Percentiles rank a stretch among this genome's conserved stretches.
These are phyloP conservation scores for Mus minutoides DNA, from an alignment of 2,797 vertebrate species.

Conservation along the genomic window DNA sequence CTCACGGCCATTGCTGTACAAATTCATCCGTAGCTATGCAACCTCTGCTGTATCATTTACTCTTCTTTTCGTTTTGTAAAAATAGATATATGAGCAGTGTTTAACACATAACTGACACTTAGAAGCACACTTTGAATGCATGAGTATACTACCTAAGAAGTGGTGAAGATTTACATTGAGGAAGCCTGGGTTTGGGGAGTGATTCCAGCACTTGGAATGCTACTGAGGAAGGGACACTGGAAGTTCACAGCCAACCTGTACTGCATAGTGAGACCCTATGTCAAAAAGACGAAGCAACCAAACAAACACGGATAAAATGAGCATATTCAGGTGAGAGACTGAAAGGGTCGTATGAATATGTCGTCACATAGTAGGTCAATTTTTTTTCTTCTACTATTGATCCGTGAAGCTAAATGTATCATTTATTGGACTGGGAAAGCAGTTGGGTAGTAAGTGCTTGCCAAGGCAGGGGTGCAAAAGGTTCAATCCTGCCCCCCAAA, in stretches of 20 bases:
- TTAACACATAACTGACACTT: background rate
- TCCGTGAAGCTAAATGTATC: background rate
- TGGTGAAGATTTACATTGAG: background rate
- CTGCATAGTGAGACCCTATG: no score
- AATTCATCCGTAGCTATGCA: background rate
- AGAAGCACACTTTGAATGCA: background rate
- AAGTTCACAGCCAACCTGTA: background rate
- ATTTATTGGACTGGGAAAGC: background rate
- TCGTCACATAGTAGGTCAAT: background rate
- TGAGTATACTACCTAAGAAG: background rate
- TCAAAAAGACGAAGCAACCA: background rate
- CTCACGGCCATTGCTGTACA: background rate
- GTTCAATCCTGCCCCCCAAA: background rate
- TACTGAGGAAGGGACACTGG: background rate
- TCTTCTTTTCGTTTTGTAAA: background rate
- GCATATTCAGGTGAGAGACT: no score
- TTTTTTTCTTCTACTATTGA: constrained; percentile 21
- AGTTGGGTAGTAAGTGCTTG: background rate
- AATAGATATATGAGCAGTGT: background rate
- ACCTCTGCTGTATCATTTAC: background rate
- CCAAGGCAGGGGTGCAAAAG: background rate
- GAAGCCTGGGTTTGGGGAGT: background rate
- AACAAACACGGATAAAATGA: background rate
- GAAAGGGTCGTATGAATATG: background rate
- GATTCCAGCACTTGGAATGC: background rate